Evolutionary conservation across 2,888 invertebrate genomes (phyloP).

Genomic region (Drosophila mettleri): DNA sequence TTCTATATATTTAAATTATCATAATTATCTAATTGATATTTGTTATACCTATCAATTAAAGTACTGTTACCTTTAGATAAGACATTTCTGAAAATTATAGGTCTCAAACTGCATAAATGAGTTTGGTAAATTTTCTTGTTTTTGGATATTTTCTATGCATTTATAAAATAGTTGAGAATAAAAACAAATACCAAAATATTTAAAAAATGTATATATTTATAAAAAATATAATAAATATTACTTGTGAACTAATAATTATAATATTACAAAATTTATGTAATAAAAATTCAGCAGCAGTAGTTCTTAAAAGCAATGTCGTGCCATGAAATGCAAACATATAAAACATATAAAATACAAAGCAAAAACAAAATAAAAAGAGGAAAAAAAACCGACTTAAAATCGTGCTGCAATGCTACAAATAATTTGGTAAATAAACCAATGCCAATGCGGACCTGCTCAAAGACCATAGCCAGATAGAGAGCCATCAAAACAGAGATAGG

Average conservation of each 20-base stretch:
- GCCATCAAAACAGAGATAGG: slow-evolving; percentile 4
- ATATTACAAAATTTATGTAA: neutral
- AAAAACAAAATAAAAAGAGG: neutral
- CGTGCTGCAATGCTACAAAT: slow-evolving; percentile 69
- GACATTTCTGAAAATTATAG: too few species aligned
- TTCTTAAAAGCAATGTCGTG: slow-evolving; percentile 67
- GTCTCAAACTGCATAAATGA: too few species aligned
- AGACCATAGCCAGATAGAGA: slow-evolving; percentile 12
- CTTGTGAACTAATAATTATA: too few species aligned
- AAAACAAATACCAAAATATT: too few species aligned
- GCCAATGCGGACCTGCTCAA: slow-evolving; percentile 59
- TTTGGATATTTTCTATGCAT: too few species aligned
- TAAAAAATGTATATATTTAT: too few species aligned
- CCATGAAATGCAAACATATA: slow-evolving; percentile 58
- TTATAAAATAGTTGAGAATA: too few species aligned
- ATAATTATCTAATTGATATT: neutral
- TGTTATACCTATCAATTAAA: neutral
- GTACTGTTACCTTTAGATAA: too few species aligned
- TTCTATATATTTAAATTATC: neutral
- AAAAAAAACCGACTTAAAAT: slow-evolving; percentile 49
- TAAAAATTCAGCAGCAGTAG: too few species aligned
- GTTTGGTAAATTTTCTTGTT: too few species aligned
- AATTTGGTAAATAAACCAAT: slow-evolving; percentile 61
- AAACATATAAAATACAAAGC: slow-evolving; percentile 37
- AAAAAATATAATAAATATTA: too few species aligned